Conservation (phyloP, 2,888 invertebrate species). For the Brenthis ino region DNA sequence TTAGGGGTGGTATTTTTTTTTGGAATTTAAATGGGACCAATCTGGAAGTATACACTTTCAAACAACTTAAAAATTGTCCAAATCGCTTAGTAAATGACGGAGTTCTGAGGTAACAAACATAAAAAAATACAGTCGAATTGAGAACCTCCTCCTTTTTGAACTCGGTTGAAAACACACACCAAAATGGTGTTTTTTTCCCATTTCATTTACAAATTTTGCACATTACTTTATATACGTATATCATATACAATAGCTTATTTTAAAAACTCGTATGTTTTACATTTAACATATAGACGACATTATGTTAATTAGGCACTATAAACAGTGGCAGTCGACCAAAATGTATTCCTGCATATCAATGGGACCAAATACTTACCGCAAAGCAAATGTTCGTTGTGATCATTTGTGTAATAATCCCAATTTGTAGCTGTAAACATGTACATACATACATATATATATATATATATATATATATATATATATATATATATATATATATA, state of each 20-base stretch:
- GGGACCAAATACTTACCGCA: neutral
- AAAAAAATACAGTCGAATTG: no score
- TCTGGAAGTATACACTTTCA: no score
- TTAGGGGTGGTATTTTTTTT: no score
- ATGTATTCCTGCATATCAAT: neutral
- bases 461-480: neutral
- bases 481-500: neutral
- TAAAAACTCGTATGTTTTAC: neutral
- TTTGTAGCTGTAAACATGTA: constrained; percentile 1
- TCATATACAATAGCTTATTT: neutral
- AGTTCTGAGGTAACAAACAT: no score
- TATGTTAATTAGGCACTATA: neutral
- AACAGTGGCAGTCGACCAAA: neutral
- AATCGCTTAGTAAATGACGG: no score
- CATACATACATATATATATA: neutral
- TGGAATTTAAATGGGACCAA: no score
- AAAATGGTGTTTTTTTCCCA: no score
- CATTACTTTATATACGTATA: neutral
- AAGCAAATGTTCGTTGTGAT: neutral
- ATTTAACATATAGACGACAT: neutral
- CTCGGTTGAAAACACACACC: no score
- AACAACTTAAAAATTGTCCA: no score
- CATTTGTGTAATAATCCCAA: neutral
- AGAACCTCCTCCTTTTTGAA: no score
- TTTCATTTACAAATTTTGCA: neutral